A percentile compares a stretch with the other conserved stretches of the same genome.
These are phyloP conservation scores for Caerostris darwini DNA, from an alignment of 1,140 invertebrate genomes.

Conservation along the genomic window DNA sequence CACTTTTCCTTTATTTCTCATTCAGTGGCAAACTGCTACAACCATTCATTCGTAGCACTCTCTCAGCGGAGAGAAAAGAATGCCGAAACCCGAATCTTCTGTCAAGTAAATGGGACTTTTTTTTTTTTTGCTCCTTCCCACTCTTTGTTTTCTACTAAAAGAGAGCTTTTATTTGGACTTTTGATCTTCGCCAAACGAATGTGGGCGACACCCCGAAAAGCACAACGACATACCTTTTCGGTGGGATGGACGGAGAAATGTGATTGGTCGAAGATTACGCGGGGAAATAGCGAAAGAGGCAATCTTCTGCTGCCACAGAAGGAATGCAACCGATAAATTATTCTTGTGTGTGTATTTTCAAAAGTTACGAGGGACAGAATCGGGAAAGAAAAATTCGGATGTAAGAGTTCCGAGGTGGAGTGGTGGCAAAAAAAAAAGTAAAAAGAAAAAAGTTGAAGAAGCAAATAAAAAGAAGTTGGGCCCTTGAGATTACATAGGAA, in stretches of 20 bases:
- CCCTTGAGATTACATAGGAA: neutral
- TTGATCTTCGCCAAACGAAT: conserved; percentile 62
- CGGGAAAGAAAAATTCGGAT: conserved; percentile 10
- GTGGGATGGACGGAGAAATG: conserved; percentile 53
- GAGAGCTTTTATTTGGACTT: conserved; percentile 66
- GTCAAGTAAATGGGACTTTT: conserved; percentile 59
- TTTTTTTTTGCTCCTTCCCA: neutral
- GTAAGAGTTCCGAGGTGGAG: conserved; percentile 32
- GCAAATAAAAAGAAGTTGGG: neutral
- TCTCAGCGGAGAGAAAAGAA: conserved; percentile 35
- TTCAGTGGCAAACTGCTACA: neutral
- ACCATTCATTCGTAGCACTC: conserved; percentile 24
- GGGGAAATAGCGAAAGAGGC: neutral
- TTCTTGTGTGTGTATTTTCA: conserved; percentile 58
- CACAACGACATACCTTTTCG: conserved; percentile 63
- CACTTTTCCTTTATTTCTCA: neutral
- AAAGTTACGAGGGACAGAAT: conserved; percentile 2
- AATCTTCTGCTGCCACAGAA: conserved; percentile 60
- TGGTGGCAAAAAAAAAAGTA: neutral
- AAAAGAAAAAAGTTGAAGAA: neutral
- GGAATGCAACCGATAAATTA: conserved; percentile 69
- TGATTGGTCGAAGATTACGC: conserved; percentile 63
- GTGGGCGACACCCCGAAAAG: conserved; percentile 53
- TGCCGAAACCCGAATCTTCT: conserved; percentile 62
- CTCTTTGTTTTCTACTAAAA: conserved; percentile 57